Percentiles rank a stretch among this genome's conserved stretches.
These are phyloP conservation scores for Mesorhabditis spiculigera DNA, from an alignment of 2,888 invertebrate species.

Conservation along the genomic window DNA sequence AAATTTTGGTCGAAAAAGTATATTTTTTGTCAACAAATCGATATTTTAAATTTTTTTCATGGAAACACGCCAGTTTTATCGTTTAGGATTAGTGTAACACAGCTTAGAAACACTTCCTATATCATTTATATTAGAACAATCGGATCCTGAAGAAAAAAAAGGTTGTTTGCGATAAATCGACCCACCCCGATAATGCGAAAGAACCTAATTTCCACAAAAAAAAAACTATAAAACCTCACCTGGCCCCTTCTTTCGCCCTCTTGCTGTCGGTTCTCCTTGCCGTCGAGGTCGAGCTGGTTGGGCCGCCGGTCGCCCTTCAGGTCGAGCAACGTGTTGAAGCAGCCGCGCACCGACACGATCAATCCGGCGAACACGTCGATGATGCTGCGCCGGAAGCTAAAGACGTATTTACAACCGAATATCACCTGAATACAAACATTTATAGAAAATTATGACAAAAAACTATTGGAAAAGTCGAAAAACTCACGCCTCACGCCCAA, in stretches of 20 bases:
- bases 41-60: no score
- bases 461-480: neutral
- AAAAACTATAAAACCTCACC: neutral
- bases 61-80: no score
- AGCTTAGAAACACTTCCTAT: no score
- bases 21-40: neutral
- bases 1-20: no score
- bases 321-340: conserved; percentile 20
- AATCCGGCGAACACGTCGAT: conserved; percentile 43
- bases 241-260: neutral
- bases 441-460: neutral
- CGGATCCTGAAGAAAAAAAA: no score
- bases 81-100: no score
- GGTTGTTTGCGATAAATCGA: neutral
- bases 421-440: neutral
- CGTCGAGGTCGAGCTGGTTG: neutral
- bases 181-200: neutral
- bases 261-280: neutral
- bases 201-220: neutral
- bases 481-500: conserved; percentile 38
- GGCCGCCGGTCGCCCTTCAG: neutral
- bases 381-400: conserved; percentile 40
- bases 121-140: no score
- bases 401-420: neutral
- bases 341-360: conserved; percentile 30